Percentiles rank a stretch among this genome's conserved stretches.
Conservation (phyloP, 2,888 invertebrate species). For the Yponomeuta cagnagella region DNA sequence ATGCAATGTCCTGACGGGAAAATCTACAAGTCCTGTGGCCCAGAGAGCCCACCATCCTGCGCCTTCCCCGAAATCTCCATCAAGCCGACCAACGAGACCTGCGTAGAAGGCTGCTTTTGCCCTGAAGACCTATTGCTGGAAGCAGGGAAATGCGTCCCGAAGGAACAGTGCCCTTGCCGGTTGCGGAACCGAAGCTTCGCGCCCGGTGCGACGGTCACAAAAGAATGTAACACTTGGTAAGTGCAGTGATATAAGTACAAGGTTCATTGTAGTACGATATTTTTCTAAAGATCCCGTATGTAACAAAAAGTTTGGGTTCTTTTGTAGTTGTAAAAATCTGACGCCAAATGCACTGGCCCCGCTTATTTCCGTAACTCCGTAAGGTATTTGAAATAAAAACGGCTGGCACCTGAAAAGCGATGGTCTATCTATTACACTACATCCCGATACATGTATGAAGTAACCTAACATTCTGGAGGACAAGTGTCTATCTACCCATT, state of each 20-base stretch:
- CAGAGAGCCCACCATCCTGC: slow-evolving; percentile 83
- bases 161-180: slow-evolving; percentile 86
- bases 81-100: slow-evolving; percentile 61
- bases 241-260: slow-evolving; percentile 20
- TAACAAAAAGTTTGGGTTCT: no score
- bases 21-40: slow-evolving; percentile 87
- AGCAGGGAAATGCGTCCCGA: slow-evolving; percentile 82
- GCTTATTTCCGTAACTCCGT: no score
- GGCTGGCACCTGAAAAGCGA: no score
- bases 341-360: no score
- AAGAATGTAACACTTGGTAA: slow-evolving; percentile 91
- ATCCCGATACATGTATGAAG: no score
- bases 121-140: slow-evolving; percentile 85
- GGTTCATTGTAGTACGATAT: no score
- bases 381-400: no score
- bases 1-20: slow-evolving; percentile 85
- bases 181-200: slow-evolving; percentile 83
- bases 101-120: slow-evolving; percentile 94
- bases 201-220: slow-evolving; percentile 81
- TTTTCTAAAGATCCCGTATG: no score
- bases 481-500: no score
- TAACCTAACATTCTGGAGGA: no score
- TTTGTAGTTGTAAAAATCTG: no score
- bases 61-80: slow-evolving; percentile 60
- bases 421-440: no score